phyloP scores from a whole-genome alignment of 2,888 invertebrate genomes.

The Sepiola atlantica region DNA sequence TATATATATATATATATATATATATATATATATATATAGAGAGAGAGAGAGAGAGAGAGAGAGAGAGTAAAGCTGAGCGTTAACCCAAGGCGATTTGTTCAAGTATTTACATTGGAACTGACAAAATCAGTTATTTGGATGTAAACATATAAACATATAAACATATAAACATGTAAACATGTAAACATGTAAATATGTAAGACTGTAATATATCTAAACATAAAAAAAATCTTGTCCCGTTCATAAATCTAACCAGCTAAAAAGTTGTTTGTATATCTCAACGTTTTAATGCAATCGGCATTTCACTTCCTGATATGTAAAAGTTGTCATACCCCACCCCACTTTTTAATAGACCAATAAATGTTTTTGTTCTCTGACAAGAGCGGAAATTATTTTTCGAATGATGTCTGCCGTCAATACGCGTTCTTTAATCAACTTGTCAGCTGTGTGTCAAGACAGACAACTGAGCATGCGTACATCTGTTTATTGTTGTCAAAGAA shows the following conservation, averaged over 20 bases:
- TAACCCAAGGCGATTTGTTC: no score
- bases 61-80: neutral
- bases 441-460: neutral
- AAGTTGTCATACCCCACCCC: neutral
- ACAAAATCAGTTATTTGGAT: no score
- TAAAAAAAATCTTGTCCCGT: neutral
- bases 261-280: neutral
- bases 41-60: neutral
- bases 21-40: neutral
- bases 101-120: no score
- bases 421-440: neutral
- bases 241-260: neutral
- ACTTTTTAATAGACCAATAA: neutral
- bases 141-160: neutral
- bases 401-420: neutral
- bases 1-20: slow-evolving; percentile 18
- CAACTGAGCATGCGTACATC: neutral
- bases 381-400: slow-evolving; percentile 32
- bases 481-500: neutral
- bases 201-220: neutral
- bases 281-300: neutral
- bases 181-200: neutral
- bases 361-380: neutral
- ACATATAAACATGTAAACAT: neutral
- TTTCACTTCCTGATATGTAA: neutral